phyloP scores from a whole-genome alignment of 2,888 invertebrate genomes.

The Temnothorax ravouxi region DNA sequence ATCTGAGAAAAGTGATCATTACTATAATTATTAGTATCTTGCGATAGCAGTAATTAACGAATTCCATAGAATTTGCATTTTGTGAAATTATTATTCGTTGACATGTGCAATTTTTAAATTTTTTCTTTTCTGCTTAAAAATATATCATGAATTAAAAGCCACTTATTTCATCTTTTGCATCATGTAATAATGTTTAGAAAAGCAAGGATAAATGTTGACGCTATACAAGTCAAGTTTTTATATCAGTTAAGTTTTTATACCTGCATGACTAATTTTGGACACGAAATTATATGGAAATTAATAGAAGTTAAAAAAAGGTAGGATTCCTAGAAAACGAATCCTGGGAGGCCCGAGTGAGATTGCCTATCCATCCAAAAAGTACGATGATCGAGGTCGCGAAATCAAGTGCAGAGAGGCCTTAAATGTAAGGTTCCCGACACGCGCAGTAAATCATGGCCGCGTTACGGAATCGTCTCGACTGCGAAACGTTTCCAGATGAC shows the following conservation, averaged over 20 bases:
- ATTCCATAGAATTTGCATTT: conserved; percentile 5
- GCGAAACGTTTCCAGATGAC: conserved; percentile 71
- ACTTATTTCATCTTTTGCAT: not conserved
- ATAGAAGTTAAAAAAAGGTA: conserved; percentile 11
- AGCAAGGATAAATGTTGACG: not conserved
- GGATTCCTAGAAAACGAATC: conserved; percentile 30
- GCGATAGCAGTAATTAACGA: conserved; percentile 18
- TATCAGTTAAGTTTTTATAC: not conserved
- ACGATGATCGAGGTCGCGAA: conserved; percentile 23
- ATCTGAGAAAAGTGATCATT: not conserved
- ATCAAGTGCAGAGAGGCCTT: conserved; percentile 34
- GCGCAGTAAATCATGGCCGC: conserved; percentile 81
- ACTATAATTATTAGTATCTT: not conserved
- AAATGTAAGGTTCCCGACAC: conserved; percentile 70
- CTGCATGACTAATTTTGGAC: not conserved
- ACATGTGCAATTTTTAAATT: not conserved
- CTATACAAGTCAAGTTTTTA: not conserved
- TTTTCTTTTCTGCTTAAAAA: not conserved
- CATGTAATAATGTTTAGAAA: conserved; percentile 3
- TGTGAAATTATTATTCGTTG: conserved; percentile 8
- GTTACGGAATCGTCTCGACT: conserved; percentile 78
- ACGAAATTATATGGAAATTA: conserved; percentile 40
- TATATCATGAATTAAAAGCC: not conserved
- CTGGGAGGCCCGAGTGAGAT: conserved; percentile 19
- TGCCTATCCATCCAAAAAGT: conserved; percentile 4